Conservation (phyloP, 2,888 invertebrate genomes). For the Eutolmus rufibarbis region DNA sequence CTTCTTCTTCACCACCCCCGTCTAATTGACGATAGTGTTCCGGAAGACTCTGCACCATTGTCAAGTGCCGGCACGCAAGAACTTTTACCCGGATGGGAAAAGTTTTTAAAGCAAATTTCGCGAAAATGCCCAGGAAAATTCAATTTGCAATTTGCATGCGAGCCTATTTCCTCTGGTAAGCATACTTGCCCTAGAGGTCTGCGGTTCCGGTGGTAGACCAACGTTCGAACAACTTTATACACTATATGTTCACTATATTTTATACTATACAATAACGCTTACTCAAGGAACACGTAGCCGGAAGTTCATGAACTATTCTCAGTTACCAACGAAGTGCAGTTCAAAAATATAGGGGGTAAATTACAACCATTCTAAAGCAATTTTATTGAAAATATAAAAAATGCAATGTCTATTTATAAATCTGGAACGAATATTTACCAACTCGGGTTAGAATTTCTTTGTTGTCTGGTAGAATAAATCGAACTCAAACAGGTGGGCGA, state of each 20-base stretch:
- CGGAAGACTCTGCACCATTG: not conserved
- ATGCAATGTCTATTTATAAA: not conserved
- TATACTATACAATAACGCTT: not conserved
- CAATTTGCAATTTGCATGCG: constrained; percentile 35
- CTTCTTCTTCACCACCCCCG: not conserved
- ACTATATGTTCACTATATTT: not conserved
- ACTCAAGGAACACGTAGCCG: not conserved
- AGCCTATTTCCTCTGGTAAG: not conserved
- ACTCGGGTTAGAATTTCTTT: not conserved
- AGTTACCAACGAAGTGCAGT: not conserved
- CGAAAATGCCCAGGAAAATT: constrained; percentile 16
- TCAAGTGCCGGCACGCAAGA: constrained; percentile 9
- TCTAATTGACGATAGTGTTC: not conserved
- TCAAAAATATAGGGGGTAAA: not conserved
- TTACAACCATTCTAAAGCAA: not conserved
- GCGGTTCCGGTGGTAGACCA: not conserved
- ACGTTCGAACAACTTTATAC: not conserved
- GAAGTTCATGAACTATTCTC: not conserved
- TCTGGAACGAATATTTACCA: not conserved
- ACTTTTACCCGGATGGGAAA: not conserved
- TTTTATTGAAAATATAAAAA: not conserved
- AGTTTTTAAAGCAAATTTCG: not conserved
- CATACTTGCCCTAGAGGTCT: not conserved
- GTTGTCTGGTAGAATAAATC: not conserved
- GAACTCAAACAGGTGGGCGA: not conserved